Conservation (phyloP, 2,797 vertebrate species). For the Lophius americanus region DNA sequence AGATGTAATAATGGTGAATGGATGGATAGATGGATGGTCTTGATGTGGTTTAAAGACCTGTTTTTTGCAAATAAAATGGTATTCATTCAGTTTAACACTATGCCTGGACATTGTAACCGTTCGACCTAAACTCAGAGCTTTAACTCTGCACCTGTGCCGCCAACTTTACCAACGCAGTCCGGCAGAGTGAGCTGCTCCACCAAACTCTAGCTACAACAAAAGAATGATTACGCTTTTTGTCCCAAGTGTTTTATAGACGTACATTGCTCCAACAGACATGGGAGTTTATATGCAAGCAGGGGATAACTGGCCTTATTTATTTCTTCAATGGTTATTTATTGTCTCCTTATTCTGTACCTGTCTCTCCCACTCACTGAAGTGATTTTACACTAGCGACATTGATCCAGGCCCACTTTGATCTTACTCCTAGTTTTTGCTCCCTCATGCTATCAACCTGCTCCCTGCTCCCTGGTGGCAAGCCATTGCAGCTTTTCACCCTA, state of each 20-base stretch:
- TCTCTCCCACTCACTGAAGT: slow-evolving; percentile 60
- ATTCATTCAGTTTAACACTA: neutral
- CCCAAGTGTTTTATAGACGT: slow-evolving; percentile 69
- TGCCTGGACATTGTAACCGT: neutral
- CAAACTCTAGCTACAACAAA: slow-evolving; percentile 53
- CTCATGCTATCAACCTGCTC: slow-evolving; percentile 43
- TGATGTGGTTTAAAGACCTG: no score
- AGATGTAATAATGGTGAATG: no score
- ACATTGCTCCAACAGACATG: slow-evolving; percentile 44
- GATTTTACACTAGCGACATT: slow-evolving; percentile 76
- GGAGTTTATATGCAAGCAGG: slow-evolving; percentile 55
- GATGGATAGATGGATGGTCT: no score
- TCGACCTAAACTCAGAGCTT: slow-evolving; percentile 1
- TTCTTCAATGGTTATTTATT: slow-evolving; percentile 60
- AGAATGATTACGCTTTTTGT: slow-evolving; percentile 54
- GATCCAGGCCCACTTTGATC: slow-evolving; percentile 77
- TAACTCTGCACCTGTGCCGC: slow-evolving; percentile 7
- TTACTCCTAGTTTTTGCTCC: slow-evolving; percentile 70
- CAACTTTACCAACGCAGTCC: slow-evolving; percentile 23
- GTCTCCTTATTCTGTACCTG: slow-evolving; percentile 40
- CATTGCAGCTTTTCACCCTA: slow-evolving; percentile 75
- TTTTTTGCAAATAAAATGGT: no score
- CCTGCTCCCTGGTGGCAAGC: slow-evolving; percentile 63
- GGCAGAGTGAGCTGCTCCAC: slow-evolving; percentile 38
- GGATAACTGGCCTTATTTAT: slow-evolving; percentile 57